Evolutionary conservation across 2,888 invertebrate genomes (phyloP).

Genomic region (Arrhopalites spinosus): DNA sequence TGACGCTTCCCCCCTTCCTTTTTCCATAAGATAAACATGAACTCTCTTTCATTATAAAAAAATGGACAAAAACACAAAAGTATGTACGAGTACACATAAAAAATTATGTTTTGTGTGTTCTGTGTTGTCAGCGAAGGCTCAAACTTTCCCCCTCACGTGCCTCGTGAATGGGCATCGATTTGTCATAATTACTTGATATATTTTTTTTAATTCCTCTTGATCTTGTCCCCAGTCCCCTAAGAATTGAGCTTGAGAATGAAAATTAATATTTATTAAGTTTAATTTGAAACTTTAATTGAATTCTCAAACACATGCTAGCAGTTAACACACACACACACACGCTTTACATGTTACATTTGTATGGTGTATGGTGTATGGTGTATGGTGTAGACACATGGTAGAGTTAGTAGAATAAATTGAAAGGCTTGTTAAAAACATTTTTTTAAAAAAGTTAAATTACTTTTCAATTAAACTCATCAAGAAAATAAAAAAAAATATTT

Average conservation of each 20-base stretch:
- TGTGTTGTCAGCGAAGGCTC: neutral
- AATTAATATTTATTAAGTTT: conserved; percentile 23
- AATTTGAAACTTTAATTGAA: conserved; percentile 5
- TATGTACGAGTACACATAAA: too few species aligned
- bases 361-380: too few species aligned
- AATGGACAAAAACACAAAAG: too few species aligned
- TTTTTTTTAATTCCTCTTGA: conserved; percentile 9
- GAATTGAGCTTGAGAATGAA: neutral
- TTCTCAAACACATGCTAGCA: neutral
- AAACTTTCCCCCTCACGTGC: neutral
- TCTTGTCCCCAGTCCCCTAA: neutral
- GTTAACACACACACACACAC: too few species aligned
- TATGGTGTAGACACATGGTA: neutral
- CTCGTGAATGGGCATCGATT: conserved; percentile 1
- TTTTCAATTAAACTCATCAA: conserved; percentile 15
- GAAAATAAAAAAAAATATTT: neutral
- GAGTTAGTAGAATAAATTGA: neutral
- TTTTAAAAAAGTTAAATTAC: too few species aligned
- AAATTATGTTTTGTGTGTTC: neutral
- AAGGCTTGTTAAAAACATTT: conserved; percentile 3
- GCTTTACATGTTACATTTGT: neutral
- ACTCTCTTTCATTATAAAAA: too few species aligned
- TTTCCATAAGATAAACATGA: too few species aligned
- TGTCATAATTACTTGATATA: conserved; percentile 13
- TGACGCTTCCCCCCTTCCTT: too few species aligned